Conservation (phyloP, 2,113 vertebrate genomes). For the Dipodomys ordii region DNA sequence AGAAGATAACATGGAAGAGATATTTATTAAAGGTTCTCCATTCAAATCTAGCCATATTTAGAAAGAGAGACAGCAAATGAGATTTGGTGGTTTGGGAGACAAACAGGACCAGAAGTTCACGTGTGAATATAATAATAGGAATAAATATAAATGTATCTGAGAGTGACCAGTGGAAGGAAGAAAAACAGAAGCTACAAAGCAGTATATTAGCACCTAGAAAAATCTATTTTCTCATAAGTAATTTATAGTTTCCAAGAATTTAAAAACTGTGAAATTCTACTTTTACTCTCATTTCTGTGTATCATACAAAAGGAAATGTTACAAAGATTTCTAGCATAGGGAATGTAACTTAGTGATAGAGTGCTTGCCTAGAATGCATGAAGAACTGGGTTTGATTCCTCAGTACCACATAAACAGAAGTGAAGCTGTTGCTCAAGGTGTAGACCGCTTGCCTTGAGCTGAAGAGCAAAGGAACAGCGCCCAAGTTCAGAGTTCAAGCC, state of each 20-base stretch:
- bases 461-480: too few relatives aligned
- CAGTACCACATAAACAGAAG: too few relatives aligned
- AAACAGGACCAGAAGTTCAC: slow-evolving; percentile 22
- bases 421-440: too few relatives aligned
- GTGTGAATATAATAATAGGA: background rate
- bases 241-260: slow-evolving; percentile 25
- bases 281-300: too few relatives aligned
- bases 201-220: background rate
- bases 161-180: background rate
- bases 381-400: too few relatives aligned
- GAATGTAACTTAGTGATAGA: too few relatives aligned
- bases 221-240: slow-evolving; percentile 26
- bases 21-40: background rate
- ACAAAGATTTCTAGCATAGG: too few relatives aligned
- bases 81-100: background rate
- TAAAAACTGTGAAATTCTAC: too few relatives aligned
- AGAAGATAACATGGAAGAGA: background rate
- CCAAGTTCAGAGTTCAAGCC: too few relatives aligned
- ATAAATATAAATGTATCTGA: background rate
- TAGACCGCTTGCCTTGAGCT: too few relatives aligned
- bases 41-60: slow-evolving; percentile 17
- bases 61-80: background rate
- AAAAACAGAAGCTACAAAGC: background rate
- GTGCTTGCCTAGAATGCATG: too few relatives aligned
- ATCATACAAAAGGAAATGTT: too few relatives aligned